Evolutionary conservation across 2,113 vertebrate species (phyloP), one percentile per base, ranked within the genome.

Genomic region (Synchiropus splendidus): DNA sequence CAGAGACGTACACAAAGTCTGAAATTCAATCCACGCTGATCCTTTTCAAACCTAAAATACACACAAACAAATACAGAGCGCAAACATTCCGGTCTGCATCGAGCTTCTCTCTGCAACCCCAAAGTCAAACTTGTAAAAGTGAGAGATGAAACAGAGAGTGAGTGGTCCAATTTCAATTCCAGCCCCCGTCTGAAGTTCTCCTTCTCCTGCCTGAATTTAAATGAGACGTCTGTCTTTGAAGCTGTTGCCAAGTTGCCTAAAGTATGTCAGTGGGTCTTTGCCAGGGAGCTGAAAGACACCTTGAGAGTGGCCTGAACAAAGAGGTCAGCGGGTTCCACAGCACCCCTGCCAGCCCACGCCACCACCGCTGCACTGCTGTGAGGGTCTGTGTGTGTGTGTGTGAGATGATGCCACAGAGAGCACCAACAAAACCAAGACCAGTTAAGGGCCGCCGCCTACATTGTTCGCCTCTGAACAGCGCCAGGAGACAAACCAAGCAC

Each of bases 181-280:
- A 77, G 75, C 72, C 64, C 69, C 65, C 58, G 45, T 63, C 54
- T 61, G 54, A 70, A 81, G 67, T 74, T 58, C 37, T 77, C 72
- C 48, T 58, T 38, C 41, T 37, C 46, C 18, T 14, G 76, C 49
- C 80, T 79, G 71, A 82, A 83, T 83, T 81, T 73, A 83, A 87
- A 84, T 79, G 75, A 85, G 75, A 78, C 54, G 66, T 78, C 72
- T 54, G 70, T 78, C 78, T 75, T 78, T 81, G 69, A 80, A 87
- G 75, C 70, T 70, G 63, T 55, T 78, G 77, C 78, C 78, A 78
- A 82, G 73, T 84, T 84, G 74, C 57, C 62, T 58, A 70, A 81
- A 77, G 55, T 70, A 70, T 72, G 78, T 77, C 72, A 74, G 67
- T 58, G 71, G 75, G 64, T 64, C 71, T 69, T 48, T 77, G 70